A percentile compares a stretch with the other conserved stretches of the same genome.
Conservation (phyloP, 2,888 invertebrate genomes). For the Hemaris fuciformis region DNA sequence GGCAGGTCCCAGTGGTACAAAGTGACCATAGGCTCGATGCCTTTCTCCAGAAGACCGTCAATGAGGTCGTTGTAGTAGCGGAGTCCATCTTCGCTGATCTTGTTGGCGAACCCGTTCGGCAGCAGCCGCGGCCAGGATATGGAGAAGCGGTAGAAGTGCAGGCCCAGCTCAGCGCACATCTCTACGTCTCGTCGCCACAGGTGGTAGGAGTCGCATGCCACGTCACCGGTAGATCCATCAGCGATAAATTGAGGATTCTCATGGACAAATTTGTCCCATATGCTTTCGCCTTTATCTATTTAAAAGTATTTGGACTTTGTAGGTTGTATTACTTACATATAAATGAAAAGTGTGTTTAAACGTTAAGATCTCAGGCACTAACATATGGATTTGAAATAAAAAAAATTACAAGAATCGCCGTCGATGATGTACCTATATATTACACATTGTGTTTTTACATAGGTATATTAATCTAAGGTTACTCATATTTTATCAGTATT, state of each 20-base stretch:
- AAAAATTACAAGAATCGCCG: too few species aligned
- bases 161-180: conserved; percentile 75
- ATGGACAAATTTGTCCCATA: conserved; percentile 51
- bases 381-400: too few species aligned
- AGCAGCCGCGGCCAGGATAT: conserved; percentile 82
- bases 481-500: too few species aligned
- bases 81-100: conserved; percentile 71
- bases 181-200: conserved; percentile 81
- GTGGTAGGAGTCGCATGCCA: conserved; percentile 84
- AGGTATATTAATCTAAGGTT: too few species aligned
- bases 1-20: conserved; percentile 73
- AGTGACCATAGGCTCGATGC: conserved; percentile 77
- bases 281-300: conserved; percentile 86
- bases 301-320: too few species aligned
- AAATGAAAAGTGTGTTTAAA: too few species aligned
- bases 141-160: conserved; percentile 78
- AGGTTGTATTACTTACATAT: too few species aligned
- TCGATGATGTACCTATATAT: too few species aligned
- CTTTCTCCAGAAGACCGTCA: conserved; percentile 67
- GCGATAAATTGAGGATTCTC: conserved; percentile 16
- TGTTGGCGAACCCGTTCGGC: conserved; percentile 50
- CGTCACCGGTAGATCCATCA: conserved; percentile 75
- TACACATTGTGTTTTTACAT: too few species aligned
- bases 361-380: too few species aligned
- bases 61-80: conserved; percentile 79